Percentiles rank a stretch among this genome's conserved stretches.
Conservation (phyloP, 2,888 invertebrate genomes). For the Glaucopsyche alexis region DNA sequence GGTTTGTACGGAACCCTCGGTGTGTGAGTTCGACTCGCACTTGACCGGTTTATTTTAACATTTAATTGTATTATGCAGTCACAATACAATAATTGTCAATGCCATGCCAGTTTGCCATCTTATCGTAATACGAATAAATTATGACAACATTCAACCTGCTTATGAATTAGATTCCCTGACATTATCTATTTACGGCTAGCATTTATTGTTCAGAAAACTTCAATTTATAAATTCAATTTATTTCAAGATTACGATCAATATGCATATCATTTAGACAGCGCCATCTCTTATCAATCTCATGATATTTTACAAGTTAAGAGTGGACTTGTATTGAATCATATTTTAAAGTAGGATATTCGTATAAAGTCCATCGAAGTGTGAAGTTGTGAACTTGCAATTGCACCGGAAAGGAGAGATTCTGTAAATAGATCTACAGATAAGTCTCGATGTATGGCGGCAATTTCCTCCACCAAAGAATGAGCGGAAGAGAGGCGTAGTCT, state of each 20-base stretch:
- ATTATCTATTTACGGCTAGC: no score
- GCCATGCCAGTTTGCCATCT: no score
- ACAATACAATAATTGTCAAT: no score
- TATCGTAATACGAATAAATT: no score
- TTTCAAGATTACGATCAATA: neutral
- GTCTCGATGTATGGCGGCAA: constrained; percentile 69
- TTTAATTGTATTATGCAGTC: no score
- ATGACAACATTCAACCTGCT: no score
- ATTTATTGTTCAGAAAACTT: no score
- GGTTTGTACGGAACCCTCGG: no score
- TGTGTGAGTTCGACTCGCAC: no score
- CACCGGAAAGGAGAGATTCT: constrained; percentile 40
- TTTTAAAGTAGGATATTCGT: neutral
- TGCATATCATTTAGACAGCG: neutral
- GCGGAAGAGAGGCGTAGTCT: constrained; percentile 56
- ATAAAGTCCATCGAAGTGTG: neutral
- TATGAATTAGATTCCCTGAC: no score
- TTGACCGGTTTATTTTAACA: no score
- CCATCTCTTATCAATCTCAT: neutral
- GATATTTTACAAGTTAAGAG: no score
- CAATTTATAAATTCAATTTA: neutral
- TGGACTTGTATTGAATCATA: neutral
- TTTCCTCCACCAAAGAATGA: constrained; percentile 66
- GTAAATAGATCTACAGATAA: constrained; percentile 72
- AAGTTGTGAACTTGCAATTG: constrained; percentile 13